A percentile compares a stretch with the other conserved stretches of the same genome.
Evolutionary conservation across 2,113 vertebrate species (phyloP).

Genomic region (Ictalurus punctatus): DNA sequence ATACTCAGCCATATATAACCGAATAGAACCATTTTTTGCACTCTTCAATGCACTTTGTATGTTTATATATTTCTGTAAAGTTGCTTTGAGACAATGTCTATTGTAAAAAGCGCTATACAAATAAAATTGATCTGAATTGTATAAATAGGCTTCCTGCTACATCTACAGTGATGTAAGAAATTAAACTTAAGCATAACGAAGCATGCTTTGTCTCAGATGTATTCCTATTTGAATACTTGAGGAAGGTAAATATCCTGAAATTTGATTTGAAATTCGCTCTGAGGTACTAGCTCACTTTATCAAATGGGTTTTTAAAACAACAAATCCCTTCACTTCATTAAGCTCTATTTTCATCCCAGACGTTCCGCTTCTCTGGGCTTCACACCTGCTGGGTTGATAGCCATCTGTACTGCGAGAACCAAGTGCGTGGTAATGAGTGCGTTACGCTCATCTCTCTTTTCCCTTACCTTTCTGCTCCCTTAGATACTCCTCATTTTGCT

Average conservation of each 20-base stretch:
- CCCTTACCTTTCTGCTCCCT: conserved; percentile 88
- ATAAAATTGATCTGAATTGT: no score
- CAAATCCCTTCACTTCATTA: conserved; percentile 25
- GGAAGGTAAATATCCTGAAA: conserved; percentile 11
- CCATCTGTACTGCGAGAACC: conserved; percentile 8
- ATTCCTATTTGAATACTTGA: background rate
- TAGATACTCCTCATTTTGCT: conserved; percentile 93
- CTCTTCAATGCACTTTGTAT: no score
- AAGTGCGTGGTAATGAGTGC: conserved; percentile 29
- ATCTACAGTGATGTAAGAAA: background rate
- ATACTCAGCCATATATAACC: no score
- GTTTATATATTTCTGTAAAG: no score
- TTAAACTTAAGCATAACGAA: background rate
- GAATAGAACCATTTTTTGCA: no score
- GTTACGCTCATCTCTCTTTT: conserved; percentile 2
- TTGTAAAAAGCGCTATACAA: no score
- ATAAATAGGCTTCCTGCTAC: background rate
- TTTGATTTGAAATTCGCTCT: background rate
- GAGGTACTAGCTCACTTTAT: conserved; percentile 12
- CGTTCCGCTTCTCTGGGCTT: conserved; percentile 11
- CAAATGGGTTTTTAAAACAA: conserved; percentile 31
- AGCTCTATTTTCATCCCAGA: conserved; percentile 21
- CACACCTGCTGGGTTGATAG: conserved; percentile 31
- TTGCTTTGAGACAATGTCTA: no score
- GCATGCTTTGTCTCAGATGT: background rate